Evolutionary conservation across 2,888 invertebrate genomes (phyloP).

Genomic region (Hydropsyche betteni): DNA sequence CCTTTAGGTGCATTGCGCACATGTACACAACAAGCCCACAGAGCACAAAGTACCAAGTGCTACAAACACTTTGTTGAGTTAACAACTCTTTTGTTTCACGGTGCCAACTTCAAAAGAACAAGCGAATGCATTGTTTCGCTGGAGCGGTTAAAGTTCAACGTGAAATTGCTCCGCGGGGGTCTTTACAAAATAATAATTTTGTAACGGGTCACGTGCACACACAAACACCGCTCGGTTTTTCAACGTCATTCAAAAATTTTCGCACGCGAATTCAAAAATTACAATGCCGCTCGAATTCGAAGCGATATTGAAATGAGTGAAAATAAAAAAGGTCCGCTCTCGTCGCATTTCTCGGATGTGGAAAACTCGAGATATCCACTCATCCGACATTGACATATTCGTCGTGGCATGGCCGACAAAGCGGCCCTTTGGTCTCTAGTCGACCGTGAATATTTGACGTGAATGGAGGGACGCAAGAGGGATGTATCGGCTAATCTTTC

Average conservation of each 20-base stretch:
- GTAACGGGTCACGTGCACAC: too few species aligned
- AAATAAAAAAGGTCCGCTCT: neutral
- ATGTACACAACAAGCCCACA: too few species aligned
- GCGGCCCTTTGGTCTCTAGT: conserved; percentile 44
- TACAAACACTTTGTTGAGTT: conserved; percentile 38
- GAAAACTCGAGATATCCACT: conserved; percentile 29
- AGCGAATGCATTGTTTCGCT: conserved; percentile 33
- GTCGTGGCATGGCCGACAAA: conserved; percentile 42
- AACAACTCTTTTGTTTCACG: conserved; percentile 38
- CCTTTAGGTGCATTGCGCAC: too few species aligned
- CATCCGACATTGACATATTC: conserved; percentile 44
- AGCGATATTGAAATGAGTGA: neutral
- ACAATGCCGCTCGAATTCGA: too few species aligned
- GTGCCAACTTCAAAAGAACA: conserved; percentile 36
- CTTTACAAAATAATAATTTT: too few species aligned
- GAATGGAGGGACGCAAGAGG: conserved; percentile 39
- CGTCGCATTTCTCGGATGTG: neutral
- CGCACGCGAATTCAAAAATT: too few species aligned
- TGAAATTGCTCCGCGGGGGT: conserved; percentile 2
- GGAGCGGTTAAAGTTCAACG: conserved; percentile 30
- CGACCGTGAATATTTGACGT: conserved; percentile 47
- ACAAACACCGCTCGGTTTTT: too few species aligned
- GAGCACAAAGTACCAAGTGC: conserved; percentile 37
- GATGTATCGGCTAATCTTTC: conserved; percentile 29
- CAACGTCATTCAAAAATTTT: too few species aligned